These are phyloP conservation scores for Ceryle rudis DNA, from an alignment of 2,797 vertebrate species.

Conservation along the genomic window DNA sequence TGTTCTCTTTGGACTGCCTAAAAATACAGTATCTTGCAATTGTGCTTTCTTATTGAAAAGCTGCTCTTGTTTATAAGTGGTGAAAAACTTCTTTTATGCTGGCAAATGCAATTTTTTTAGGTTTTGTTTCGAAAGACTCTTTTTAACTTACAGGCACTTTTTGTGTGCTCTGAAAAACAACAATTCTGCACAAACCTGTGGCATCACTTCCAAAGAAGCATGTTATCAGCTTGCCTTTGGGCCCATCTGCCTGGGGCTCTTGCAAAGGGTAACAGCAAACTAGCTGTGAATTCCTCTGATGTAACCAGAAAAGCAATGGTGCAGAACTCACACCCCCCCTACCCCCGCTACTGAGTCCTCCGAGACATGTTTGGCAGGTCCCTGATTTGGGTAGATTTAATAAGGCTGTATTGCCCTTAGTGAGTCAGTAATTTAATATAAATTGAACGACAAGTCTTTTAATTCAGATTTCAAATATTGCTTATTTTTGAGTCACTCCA, in stretches of 20 bases:
- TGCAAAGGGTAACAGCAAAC: neutral
- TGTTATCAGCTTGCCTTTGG: neutral
- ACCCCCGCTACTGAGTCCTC: neutral
- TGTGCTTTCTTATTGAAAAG: neutral
- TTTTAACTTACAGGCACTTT: neutral
- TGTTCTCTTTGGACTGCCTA: neutral
- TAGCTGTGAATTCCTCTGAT: neutral
- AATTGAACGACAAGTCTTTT: neutral
- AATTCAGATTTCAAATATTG: neutral
- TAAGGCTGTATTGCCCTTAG: neutral
- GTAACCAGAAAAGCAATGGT: neutral
- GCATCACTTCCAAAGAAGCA: neutral
- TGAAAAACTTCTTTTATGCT: neutral
- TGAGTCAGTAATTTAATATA: neutral
- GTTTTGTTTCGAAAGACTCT: neutral
- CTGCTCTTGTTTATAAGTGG: neutral
- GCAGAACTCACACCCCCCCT: too few species aligned
- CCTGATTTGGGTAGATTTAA: neutral
- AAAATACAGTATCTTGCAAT: neutral
- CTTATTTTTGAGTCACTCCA: neutral
- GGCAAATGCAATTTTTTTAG: neutral
- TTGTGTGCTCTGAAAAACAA: neutral
- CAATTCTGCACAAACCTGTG: neutral
- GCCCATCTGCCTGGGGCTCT: neutral
- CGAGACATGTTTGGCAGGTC: neutral